Conservation (phyloP, 2,797 vertebrate genomes). For the Lates japonicus region DNA sequence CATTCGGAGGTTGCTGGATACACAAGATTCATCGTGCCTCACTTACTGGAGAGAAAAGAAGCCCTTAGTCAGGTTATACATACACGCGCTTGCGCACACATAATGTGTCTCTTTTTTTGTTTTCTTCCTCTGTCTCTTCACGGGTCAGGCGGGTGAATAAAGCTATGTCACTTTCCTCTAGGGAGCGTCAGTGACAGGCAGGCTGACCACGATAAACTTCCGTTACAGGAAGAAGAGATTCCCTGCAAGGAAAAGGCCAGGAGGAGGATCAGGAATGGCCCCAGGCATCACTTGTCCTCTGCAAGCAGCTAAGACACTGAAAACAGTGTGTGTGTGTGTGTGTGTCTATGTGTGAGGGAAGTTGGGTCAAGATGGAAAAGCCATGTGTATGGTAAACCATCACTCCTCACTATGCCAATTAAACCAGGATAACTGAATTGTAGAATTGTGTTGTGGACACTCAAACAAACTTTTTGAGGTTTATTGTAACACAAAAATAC, state of each 20-base stretch:
- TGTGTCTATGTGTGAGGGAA: background rate
- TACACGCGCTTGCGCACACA: slow-evolving; percentile 51
- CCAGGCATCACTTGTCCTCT: slow-evolving; percentile 71
- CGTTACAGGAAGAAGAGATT: slow-evolving; percentile 82
- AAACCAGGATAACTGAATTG: slow-evolving; percentile 2
- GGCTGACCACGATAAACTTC: slow-evolving; percentile 78
- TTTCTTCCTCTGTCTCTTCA: slow-evolving; percentile 79
- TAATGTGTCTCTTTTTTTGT: slow-evolving; percentile 60
- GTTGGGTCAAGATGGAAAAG: background rate
- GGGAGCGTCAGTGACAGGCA: slow-evolving; percentile 79
- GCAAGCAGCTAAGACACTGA: slow-evolving; percentile 68
- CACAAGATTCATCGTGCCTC: slow-evolving; percentile 74
- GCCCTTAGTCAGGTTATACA: slow-evolving; percentile 83
- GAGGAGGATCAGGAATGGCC: slow-evolving; percentile 73
- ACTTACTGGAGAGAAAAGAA: slow-evolving; percentile 83
- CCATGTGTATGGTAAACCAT: too few species aligned
- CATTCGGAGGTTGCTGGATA: slow-evolving; percentile 74
- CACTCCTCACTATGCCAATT: slow-evolving; percentile 1
- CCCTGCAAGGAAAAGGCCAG: slow-evolving; percentile 83
- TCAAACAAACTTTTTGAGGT: background rate
- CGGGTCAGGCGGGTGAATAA: slow-evolving; percentile 84
- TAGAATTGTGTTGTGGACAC: background rate
- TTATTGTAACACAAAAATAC: background rate
- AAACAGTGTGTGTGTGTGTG: slow-evolving; percentile 36
- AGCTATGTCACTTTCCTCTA: slow-evolving; percentile 84